These are phyloP conservation scores for Liopterus haemorrhoidalis DNA, from an alignment of 2,888 invertebrate genomes.

Conservation along the genomic window DNA sequence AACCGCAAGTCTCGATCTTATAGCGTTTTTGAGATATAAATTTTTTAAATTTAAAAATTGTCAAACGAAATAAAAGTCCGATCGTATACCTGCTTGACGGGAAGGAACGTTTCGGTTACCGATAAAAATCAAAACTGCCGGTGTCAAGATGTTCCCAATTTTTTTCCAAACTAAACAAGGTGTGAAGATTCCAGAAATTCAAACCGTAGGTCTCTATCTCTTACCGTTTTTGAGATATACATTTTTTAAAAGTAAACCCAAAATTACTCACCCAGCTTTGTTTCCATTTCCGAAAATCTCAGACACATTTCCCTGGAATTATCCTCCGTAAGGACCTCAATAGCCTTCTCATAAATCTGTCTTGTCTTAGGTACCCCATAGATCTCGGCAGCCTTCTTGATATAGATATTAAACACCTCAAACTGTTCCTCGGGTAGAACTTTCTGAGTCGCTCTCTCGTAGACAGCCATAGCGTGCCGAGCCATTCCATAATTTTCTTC, in stretches of 20 bases:
- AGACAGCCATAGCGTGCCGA: constrained; percentile 98
- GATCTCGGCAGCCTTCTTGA: constrained; percentile 95
- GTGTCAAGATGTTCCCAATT: too few species aligned
- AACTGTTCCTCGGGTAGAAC: constrained; percentile 92
- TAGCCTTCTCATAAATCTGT: constrained; percentile 96
- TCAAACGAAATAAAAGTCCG: too few species aligned
- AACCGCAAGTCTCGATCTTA: too few species aligned
- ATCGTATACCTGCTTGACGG: too few species aligned
- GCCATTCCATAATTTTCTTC: constrained; percentile 98
- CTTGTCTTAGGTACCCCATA: constrained; percentile 96
- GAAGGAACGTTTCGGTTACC: too few species aligned
- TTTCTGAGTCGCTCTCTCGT: constrained; percentile 88
- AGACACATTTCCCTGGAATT: constrained; percentile 93
- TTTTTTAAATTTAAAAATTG: too few species aligned
- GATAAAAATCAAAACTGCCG: too few species aligned
- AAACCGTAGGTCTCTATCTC: too few species aligned
- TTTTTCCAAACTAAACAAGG: too few species aligned
- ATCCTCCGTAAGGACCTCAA: constrained; percentile 85
- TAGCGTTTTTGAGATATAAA: too few species aligned
- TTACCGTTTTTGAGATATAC: too few species aligned
- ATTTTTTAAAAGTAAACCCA: not conserved
- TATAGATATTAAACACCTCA: constrained; percentile 97
- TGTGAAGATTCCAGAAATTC: too few species aligned
- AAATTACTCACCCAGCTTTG: constrained; percentile 58
- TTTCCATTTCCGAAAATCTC: constrained; percentile 92